These are phyloP conservation scores for Nycticryphes semicollaris DNA, from an alignment of 2,113 vertebrate genomes.

Conservation along the genomic window DNA sequence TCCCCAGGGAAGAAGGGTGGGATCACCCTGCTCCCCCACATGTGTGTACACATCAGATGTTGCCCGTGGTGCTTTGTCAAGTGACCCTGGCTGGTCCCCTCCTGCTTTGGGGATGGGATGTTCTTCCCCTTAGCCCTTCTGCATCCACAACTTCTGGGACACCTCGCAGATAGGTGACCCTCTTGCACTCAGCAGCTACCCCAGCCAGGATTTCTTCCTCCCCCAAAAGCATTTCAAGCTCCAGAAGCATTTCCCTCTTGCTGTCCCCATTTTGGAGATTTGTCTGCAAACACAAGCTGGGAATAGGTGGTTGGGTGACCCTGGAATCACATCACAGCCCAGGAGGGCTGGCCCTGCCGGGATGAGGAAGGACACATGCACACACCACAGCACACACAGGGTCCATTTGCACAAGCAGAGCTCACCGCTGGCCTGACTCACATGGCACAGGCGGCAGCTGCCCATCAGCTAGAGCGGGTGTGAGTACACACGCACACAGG, in stretches of 20 bases:
- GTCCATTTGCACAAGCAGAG: background rate
- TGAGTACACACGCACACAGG: background rate
- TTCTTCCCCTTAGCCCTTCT: background rate
- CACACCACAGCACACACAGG: slow-evolving; percentile 6
- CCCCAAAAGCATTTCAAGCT: background rate
- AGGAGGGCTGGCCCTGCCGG: accelerated
- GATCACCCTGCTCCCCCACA: background rate
- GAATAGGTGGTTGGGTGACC: background rate
- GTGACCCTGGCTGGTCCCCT: background rate
- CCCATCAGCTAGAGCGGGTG: background rate
- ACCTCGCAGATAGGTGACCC: background rate
- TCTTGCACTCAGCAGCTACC: background rate
- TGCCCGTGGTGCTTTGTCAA: background rate
- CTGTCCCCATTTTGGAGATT: background rate
- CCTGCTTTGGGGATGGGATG: background rate
- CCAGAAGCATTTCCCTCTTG: background rate
- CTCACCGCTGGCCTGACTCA: accelerated
- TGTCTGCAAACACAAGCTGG: background rate
- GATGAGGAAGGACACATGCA: background rate
- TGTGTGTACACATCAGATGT: background rate
- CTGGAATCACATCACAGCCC: accelerated
- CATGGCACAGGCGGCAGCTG: background rate
- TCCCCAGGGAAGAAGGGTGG: background rate
- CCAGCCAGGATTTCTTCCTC: background rate
- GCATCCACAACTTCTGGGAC: background rate